phyloP scores from a whole-genome alignment of 2,888 invertebrate species.

The Mimumesa dahlbomi region DNA sequence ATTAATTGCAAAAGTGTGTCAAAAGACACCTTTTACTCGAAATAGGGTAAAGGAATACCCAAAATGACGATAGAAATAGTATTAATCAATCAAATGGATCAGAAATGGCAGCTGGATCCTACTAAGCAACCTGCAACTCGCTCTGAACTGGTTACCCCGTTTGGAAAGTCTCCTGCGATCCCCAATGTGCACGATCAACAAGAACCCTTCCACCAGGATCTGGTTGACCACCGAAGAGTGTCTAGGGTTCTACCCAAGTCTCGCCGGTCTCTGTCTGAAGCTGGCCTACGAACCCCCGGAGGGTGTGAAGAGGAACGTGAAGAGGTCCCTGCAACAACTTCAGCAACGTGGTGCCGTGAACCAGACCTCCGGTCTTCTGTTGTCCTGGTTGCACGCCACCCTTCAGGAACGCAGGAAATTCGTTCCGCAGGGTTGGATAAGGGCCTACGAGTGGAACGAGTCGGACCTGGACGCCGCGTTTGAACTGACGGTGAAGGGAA shows the following conservation, averaged over 20 bases:
- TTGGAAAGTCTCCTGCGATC: constrained; percentile 75
- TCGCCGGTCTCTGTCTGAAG: constrained; percentile 75
- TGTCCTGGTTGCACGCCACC: constrained; percentile 94
- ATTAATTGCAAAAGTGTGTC: neutral
- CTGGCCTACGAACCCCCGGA: constrained; percentile 79
- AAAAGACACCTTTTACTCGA: no score
- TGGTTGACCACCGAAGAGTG: constrained; percentile 78
- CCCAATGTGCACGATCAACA: constrained; percentile 68
- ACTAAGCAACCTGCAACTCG: constrained; percentile 76
- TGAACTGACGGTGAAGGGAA: constrained; percentile 82
- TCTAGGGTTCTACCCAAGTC: constrained; percentile 74
- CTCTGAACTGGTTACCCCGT: constrained; percentile 76
- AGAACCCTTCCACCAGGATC: constrained; percentile 69
- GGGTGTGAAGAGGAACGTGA: constrained; percentile 77
- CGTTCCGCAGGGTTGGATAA: constrained; percentile 88
- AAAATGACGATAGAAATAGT: no score
- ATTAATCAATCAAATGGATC: no score
- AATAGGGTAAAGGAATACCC: no score
- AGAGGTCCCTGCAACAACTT: constrained; percentile 73
- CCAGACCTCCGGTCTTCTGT: constrained; percentile 83
- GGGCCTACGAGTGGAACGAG: constrained; percentile 93
- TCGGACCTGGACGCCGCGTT: constrained; percentile 89
- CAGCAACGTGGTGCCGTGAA: constrained; percentile 45
- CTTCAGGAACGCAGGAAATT: constrained; percentile 91
- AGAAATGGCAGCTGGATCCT: constrained; percentile 77